Conservation (phyloP, 2,888 invertebrate genomes). For the Augochlorella aurata region DNA sequence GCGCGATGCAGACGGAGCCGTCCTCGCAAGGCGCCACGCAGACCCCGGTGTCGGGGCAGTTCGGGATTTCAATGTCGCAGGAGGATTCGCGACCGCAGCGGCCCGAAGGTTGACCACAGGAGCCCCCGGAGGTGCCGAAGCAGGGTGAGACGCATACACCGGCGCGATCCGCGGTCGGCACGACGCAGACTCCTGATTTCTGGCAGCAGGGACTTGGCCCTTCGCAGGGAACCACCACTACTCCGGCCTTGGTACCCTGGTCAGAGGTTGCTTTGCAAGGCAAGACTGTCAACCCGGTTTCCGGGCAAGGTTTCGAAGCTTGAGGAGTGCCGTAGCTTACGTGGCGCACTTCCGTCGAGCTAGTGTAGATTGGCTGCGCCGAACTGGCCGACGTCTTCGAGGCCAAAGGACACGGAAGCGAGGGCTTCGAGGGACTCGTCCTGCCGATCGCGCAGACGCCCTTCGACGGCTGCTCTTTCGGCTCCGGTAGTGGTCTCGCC, state of each 20-base stretch:
- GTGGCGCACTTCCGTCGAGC: slow-evolving; percentile 70
- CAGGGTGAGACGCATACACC: slow-evolving; percentile 78
- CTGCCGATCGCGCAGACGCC: slow-evolving; percentile 72
- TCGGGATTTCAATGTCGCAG: slow-evolving; percentile 61
- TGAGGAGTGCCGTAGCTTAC: slow-evolving; percentile 75
- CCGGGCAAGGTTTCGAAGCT: slow-evolving; percentile 67
- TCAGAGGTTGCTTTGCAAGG: slow-evolving; percentile 77
- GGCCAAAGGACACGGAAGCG: slow-evolving; percentile 72
- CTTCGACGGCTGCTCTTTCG: slow-evolving; percentile 33
- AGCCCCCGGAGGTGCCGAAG: slow-evolving; percentile 67
- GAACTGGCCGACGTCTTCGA: slow-evolving; percentile 10
- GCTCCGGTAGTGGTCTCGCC: slow-evolving; percentile 27
- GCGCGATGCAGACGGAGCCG: slow-evolving; percentile 73
- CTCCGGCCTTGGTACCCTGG: slow-evolving; percentile 74
- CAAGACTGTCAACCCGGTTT: slow-evolving; percentile 76
- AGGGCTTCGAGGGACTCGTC: slow-evolving; percentile 63
- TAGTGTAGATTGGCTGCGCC: slow-evolving; percentile 64
- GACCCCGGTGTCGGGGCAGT: slow-evolving; percentile 72
- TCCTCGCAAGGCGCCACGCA: slow-evolving; percentile 73
- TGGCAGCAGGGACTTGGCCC: slow-evolving; percentile 66
- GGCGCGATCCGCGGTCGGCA: slow-evolving; percentile 75
- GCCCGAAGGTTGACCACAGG: slow-evolving; percentile 67
- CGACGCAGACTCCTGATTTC: slow-evolving; percentile 74
- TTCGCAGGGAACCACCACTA: slow-evolving; percentile 78
- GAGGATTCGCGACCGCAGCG: slow-evolving; percentile 58